Base-by-base conservation (phyloP, 1,140 invertebrate species). In the Steinernema khuongi region DNA sequence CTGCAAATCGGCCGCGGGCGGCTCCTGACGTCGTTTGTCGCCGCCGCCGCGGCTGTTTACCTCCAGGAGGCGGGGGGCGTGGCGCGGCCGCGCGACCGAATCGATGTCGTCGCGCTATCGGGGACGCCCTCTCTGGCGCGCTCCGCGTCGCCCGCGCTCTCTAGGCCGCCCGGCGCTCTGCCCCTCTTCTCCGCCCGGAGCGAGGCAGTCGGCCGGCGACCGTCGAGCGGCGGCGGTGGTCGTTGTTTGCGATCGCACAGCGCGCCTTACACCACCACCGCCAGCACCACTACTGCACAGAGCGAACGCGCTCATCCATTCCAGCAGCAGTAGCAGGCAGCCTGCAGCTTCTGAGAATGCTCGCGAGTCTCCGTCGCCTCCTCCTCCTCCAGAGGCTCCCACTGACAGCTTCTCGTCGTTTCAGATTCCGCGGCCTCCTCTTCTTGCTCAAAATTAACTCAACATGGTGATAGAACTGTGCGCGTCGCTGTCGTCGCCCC, bases 71-170 rank as follows among this genome's bases (percentile, higher is more conserved):
- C 14, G 50, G 14, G 50, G 50, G 26, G 50, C 50, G 50, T 26
- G 4, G 7, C 4, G 14, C 50, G 22, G 7, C 50, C n/a, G 36
- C 50, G 50, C 50, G 50, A 26, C 22, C 22, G 50, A 60, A 60
- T 60, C 50, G 50, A 60, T 60, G 50, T 41, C 36, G 36, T 41
- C n/a, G 14, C 50, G 50, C 50, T 60, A 60, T 60, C 50, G 50
- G 50, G 50, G 50, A 41, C 50, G 50, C 50, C 14, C 14, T n/a
- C 11, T 26, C 50, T 60, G 4, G 2, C 50, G 26, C 11, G 14
- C 50, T 60, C 7, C 50, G 11, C 22, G 14, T 14, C 50, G 11
- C 14, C 11, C 50, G 50, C 19, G 19, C 7, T 60, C 50, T 60
- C n/a, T n/a, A n/a, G n/a, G n/a, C n/a, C n/a, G n/a, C n/a, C n/a